Evolutionary conservation across 2,888 invertebrate genomes (phyloP), one percentile per base, ranked within the genome.

Genomic region (Oegoconia quadripuncta): DNA sequence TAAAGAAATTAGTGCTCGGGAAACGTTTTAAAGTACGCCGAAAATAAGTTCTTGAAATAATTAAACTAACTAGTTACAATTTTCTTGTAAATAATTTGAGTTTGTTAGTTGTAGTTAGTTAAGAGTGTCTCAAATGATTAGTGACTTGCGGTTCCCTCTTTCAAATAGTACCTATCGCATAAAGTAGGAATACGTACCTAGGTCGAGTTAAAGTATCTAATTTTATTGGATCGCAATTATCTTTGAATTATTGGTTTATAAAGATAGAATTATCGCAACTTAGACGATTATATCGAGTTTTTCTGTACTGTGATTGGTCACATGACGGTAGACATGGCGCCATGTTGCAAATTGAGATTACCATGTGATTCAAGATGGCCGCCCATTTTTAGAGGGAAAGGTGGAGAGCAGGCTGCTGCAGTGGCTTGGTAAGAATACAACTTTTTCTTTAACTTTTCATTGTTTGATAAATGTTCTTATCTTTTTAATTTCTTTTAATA

Each of bases 281-380:
- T 38, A 47, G 23, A 46, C 39, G 47, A 41, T 53, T 52, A 45
- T 44, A 54, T 55, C 52, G 49, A 41, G 52, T 57, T 56, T 59
- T 56, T 46, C 48, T 46, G 53, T 43, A 45, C 46, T 68, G 74
- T 80, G 79, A 79, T 80, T 81, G 80, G 83, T 84, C 84, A 82
- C 74, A 81, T 76, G 80, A 72, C 49, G 37, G 32, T 36, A 34
- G 41, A 50, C 55, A 58, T 64, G 63, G 65, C 67, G 66, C 53
- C 52, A 55, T 58, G 54, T 52, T 63, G 45, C 49, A 51, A 59
- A 67, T 26, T 34, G 38, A 64, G 65, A 59, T 71, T 65, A 72
- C 72, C 82, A 84, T 75, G 86, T 86, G 86, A 86, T 75, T 52
- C 75, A 86, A 86, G 63, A 86, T 86, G 86, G 86, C 83, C 41